Evolutionary conservation across 2,113 vertebrate genomes (phyloP), one percentile per base, ranked within the genome.

Genomic region (Saguinus imperator): DNA sequence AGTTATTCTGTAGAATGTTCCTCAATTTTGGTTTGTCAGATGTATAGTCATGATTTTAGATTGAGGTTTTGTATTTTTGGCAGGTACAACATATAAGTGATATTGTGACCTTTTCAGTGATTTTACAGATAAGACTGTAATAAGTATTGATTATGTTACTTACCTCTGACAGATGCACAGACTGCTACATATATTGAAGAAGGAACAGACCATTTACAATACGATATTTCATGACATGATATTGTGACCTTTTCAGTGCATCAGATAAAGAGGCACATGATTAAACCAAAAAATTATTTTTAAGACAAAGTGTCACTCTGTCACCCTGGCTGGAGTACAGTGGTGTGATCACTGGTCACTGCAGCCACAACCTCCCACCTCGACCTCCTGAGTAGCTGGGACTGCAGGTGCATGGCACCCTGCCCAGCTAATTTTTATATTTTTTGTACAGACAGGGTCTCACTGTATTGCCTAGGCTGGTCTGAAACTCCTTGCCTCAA

Each of bases 121-220:
- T n/a, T 66, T 91, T 94, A 50, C 68, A 52, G 52, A 17, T 92
- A 76, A 52, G 27, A 66, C 16, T 68, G 6, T 70, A 80, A 1
- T 84, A 91, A 93, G 55, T 52, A 72, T 48, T 92, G 35, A 68
- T 58, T 77, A 25, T 50, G 18, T 97, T 94, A 80, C 0, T 2
- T 75, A 23, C 96, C 32, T 97, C 97, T 83, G 20, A 23, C 97
- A 99, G 99, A 98, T 99, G 98, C 99, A 99, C 95, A 98, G 98
- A 66, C 61, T 99, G 61, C 97, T 99, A 70, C 98, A 99, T 80
- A 72, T 99, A 76, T 93, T 99, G 95, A 99, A 98, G 93, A 98
- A 96, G 5, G 99, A 99, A 91, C 99, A 99, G 98, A 99, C 98
- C 84, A 99, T 99, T 98, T 99, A 99, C 98, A 99, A 99, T 94